Evolutionary conservation across 1,140 invertebrate genomes (phyloP).

Genomic region (Caenorhabditis briggsae): DNA sequence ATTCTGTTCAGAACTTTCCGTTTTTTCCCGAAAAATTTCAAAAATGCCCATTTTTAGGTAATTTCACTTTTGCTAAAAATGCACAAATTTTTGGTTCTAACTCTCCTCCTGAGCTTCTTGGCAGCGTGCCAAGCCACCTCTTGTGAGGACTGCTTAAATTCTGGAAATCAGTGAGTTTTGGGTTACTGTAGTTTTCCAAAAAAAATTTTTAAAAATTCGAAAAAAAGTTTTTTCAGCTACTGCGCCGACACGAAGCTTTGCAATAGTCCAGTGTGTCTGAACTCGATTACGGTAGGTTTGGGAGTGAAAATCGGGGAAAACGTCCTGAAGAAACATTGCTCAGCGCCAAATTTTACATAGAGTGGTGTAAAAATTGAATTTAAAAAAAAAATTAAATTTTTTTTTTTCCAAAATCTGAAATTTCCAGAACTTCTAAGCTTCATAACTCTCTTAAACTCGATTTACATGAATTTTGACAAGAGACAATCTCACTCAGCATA

Average conservation of each 20-base stretch:
- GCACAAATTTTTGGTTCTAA: neutral
- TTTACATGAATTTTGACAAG: no score
- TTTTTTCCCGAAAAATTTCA: no score
- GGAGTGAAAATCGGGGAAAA: no score
- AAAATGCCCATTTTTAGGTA: no score
- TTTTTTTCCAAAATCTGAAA: neutral
- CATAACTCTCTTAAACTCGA: no score
- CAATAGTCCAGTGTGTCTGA: neutral
- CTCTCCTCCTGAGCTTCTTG: neutral
- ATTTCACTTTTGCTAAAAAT: neutral
- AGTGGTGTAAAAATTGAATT: no score
- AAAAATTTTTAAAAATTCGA: neutral
- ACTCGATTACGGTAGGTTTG: slow-evolving; percentile 16
- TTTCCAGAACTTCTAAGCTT: no score
- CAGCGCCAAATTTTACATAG: no score
- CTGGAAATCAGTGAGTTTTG: slow-evolving; percentile 1
- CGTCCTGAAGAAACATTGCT: neutral
- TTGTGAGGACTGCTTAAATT: neutral
- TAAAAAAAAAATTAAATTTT: neutral
- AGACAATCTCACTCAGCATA: no score
- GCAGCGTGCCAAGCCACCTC: neutral
- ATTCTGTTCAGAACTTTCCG: no score
- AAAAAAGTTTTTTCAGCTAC: slow-evolving; percentile 17
- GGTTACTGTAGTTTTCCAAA: neutral
- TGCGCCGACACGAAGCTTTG: slow-evolving; percentile 30